Conservation (phyloP, 2,888 invertebrate species). For the Cyrtodaria siliqua region DNA sequence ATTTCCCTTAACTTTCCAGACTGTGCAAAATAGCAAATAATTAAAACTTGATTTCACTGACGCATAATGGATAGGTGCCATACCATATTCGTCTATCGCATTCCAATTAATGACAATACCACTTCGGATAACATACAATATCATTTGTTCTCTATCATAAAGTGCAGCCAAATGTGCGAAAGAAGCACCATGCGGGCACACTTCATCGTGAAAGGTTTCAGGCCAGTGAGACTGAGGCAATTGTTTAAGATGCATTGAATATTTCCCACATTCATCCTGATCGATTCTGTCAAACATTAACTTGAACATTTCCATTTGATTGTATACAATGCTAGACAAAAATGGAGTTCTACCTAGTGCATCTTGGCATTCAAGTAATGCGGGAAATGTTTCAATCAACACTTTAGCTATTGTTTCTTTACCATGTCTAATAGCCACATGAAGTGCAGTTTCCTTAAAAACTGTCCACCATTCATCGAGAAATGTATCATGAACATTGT, state of each 20-base stretch:
- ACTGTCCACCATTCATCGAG: constrained; percentile 12
- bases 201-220: background rate
- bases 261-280: background rate
- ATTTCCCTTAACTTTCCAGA: too few relatives aligned
- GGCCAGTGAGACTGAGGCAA: too few relatives aligned
- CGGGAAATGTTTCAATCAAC: background rate
- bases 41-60: background rate
- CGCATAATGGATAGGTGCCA: background rate
- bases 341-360: constrained; percentile 8
- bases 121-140: background rate
- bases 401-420: background rate
- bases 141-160: constrained; percentile 23
- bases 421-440: constrained; percentile 6
- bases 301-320: background rate
- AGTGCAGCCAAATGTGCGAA: constrained; percentile 23
- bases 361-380: constrained; percentile 1
- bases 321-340: constrained; percentile 4
- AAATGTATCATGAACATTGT: background rate
- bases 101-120: background rate
- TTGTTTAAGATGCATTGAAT: background rate
- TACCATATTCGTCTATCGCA: background rate
- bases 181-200: constrained; percentile 10
- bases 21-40: background rate
- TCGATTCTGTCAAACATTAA: background rate
- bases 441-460: background rate